phyloP scores from a whole-genome alignment of 1,140 invertebrate genomes.

The Anoplolepis gracilipes region DNA sequence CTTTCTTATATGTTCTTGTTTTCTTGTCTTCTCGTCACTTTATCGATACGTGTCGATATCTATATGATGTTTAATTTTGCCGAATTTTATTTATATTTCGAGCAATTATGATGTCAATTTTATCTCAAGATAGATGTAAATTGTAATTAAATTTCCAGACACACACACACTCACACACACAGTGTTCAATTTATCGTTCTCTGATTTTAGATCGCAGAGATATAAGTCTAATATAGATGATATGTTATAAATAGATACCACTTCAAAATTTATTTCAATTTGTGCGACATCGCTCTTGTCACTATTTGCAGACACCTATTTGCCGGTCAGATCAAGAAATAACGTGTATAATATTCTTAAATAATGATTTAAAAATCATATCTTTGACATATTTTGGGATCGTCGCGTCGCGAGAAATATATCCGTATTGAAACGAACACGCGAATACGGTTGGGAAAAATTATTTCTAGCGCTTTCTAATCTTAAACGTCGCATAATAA shows the following conservation, averaged over 20 bases:
- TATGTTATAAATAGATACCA: slow-evolving; percentile 36
- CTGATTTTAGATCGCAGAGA: slow-evolving; percentile 1
- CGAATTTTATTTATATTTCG: background rate
- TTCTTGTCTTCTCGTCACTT: background rate
- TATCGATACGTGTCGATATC: background rate
- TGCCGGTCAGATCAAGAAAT: background rate
- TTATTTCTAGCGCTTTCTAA: slow-evolving; percentile 65
- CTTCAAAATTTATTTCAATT: slow-evolving; percentile 8
- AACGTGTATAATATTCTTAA: slow-evolving; percentile 20
- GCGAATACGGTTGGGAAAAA: slow-evolving; percentile 17
- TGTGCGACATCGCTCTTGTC: slow-evolving; percentile 9
- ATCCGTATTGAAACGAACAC: background rate
- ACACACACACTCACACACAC: background rate
- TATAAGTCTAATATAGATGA: slow-evolving; percentile 1
- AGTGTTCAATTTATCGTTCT: background rate
- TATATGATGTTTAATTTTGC: background rate
- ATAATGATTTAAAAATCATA: background rate
- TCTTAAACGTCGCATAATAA: slow-evolving; percentile 67
- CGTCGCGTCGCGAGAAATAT: slow-evolving; percentile 20
- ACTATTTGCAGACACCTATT: slow-evolving; percentile 20
- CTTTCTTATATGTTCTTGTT: background rate
- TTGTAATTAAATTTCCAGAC: background rate
- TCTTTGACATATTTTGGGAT: slow-evolving; percentile 28
- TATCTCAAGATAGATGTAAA: background rate
- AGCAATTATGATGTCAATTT: background rate